Evolutionary conservation across 2,113 vertebrate genomes (phyloP).

Genomic region (Coptodon rendalli): DNA sequence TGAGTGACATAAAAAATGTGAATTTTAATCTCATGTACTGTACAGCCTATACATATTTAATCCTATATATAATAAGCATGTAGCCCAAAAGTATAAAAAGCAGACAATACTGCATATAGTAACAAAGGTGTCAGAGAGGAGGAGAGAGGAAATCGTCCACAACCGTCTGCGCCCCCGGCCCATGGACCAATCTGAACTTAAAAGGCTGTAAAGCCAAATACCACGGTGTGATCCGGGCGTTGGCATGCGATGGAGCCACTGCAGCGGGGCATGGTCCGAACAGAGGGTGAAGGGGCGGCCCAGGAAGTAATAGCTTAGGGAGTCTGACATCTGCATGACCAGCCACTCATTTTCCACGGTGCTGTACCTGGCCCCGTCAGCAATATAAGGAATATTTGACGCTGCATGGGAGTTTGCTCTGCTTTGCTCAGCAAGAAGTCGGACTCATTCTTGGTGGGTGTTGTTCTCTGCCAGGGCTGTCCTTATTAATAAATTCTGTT

Average conservation of each 20-base stretch:
- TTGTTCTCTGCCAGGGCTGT: background rate
- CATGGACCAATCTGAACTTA: background rate
- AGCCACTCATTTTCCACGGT: background rate
- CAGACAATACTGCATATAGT: background rate
- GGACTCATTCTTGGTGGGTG: background rate
- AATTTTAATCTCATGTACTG: background rate
- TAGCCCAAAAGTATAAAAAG: background rate
- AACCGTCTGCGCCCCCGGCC: background rate
- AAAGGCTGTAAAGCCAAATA: background rate
- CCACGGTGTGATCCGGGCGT: background rate
- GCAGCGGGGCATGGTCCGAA: background rate
- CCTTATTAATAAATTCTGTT: background rate
- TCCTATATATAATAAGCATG: background rate
- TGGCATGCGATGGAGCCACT: background rate
- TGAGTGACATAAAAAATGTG: accelerated
- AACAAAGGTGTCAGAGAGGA: background rate
- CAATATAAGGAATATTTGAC: background rate
- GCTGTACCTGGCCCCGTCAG: background rate
- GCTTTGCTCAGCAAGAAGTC: background rate
- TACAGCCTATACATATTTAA: background rate
- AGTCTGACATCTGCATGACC: background rate
- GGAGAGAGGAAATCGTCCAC: background rate
- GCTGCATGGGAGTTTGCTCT: background rate
- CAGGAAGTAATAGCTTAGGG: background rate
- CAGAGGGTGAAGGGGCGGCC: background rate